A percentile compares a stretch with the other conserved stretches of the same genome.
Conservation (phyloP, 2,797 vertebrate species). For the Cheirogaleus major region DNA sequence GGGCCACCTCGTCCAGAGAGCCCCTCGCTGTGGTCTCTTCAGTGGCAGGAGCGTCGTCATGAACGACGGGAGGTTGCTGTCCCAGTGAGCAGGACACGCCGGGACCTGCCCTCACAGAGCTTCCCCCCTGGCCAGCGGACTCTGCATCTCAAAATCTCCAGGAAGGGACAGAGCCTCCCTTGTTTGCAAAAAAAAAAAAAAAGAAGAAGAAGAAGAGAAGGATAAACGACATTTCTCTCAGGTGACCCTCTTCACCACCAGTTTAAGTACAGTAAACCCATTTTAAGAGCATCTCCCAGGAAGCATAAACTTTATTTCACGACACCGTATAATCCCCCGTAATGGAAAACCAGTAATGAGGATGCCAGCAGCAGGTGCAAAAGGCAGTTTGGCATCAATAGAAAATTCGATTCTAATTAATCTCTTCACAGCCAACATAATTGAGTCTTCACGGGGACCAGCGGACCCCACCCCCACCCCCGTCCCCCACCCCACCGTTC, state of each 20-base stretch:
- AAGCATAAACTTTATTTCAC: conserved; percentile 77
- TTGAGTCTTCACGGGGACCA: conserved; percentile 76
- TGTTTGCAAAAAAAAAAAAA: not conserved
- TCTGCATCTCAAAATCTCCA: not conserved
- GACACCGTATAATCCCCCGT: conserved; percentile 72
- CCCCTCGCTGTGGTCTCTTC: fast-evolving
- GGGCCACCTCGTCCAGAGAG: not conserved
- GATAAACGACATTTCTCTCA: conserved; percentile 7
- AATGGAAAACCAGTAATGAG: conserved; percentile 80
- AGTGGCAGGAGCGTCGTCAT: no score
- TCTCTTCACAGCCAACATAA: conserved; percentile 81
- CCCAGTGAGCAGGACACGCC: fast-evolving
- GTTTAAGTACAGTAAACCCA: conserved; percentile 73
- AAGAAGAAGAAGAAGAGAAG: not conserved
- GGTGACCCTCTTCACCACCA: conserved; percentile 29
- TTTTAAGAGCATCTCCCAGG: conserved; percentile 58
- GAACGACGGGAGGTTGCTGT: no score
- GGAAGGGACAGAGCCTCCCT: not conserved
- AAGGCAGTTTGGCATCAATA: conserved; percentile 81
- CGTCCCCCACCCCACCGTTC: conserved; percentile 17
- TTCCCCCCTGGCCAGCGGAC: fast-evolving
- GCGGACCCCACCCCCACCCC: conserved; percentile 43
- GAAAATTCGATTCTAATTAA: conserved; percentile 85
- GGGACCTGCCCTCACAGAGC: not conserved
- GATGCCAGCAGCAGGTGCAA: conserved; percentile 75